A percentile compares a stretch with the other conserved stretches of the same genome.
phyloP scores from a whole-genome alignment of 2,113 vertebrate genomes.

The Octodon degus region DNA sequence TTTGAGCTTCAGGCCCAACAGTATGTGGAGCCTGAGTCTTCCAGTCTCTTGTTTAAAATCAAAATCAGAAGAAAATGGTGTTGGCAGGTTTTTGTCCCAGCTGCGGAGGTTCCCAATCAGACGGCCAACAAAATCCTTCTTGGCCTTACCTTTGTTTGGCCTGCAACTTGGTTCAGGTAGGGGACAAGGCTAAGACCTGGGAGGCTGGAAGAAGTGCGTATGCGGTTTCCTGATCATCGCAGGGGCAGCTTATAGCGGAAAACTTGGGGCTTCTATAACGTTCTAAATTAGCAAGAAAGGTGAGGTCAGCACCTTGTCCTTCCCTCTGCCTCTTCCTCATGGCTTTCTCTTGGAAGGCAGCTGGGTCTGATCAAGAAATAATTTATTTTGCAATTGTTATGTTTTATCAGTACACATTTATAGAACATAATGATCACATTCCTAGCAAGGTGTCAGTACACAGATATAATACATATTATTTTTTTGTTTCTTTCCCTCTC shows the following conservation, averaged over 20 bases:
- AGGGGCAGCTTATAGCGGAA: conserved; percentile 8
- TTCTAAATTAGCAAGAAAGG: neutral
- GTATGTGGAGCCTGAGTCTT: neutral
- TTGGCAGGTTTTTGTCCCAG: neutral
- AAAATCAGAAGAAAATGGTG: conserved; percentile 9
- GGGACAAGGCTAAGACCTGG: conserved; percentile 67
- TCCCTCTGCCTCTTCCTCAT: neutral
- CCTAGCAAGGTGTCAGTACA: neutral
- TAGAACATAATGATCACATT: neutral
- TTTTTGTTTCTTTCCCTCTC: neutral
- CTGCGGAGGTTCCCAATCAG: conserved; percentile 53
- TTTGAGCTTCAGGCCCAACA: neutral
- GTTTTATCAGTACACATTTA: neutral
- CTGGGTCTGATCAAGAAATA: neutral
- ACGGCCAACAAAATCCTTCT: conserved; percentile 65
- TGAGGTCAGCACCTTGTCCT: neutral
- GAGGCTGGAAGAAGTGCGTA: conserved; percentile 41
- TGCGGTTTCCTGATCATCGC: neutral
- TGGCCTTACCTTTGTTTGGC: conserved; percentile 72
- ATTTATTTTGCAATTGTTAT: neutral
- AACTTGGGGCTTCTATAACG: neutral
- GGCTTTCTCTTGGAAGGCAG: conserved; percentile 1
- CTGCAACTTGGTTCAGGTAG: conserved; percentile 74
- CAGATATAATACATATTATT: neutral
- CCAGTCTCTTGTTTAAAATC: neutral